Evolutionary conservation across 2,797 vertebrate species (phyloP), one percentile per base, ranked within the genome.

Genomic region (Rhynchotus rufescens): DNA sequence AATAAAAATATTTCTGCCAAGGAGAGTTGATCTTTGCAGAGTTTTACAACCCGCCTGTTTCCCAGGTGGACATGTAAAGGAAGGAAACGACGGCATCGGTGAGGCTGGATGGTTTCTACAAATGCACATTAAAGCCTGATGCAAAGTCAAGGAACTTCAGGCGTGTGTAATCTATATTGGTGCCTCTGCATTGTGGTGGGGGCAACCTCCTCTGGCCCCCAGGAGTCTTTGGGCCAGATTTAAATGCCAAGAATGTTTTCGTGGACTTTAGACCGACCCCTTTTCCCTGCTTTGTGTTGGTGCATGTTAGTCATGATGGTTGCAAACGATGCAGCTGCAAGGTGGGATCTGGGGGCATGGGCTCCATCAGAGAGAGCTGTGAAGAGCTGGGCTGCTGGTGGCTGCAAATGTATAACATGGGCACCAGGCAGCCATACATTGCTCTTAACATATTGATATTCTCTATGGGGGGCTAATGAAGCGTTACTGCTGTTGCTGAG

Each of bases 1-100:
- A 92, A 96, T 94, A 95, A 95, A 95, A 92, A 82, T 92, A 86
- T 96, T 88, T 96, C 88, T 92, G 81, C 79, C 62, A 36, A 80
- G 73, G 79, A 82, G 91, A 90, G 94, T 94, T 92, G 91, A 88
- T 95, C 88, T 78, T 85, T 65, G 75, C 54, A 28, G 83, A 66
- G 84, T 91, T 96, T 96, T 91, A 94, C 78, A 78, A 86, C 83
- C 86, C 75, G 68, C 54, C 26, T 93, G 90, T 95, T 95, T 95
- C 94, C 96, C 92, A 91, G 80, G 81, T 91, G 92, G 72, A 54
- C 66, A 36, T 34, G 75, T 80, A 89, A 94, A 88, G 86, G 81
- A 93, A 91, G 51, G 78, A 9, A 60, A 75, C 80, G 86, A 68
- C 15, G 26, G 59, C 75, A 52, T 61, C 66, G 15, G 15, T 84